A percentile compares a stretch with the other conserved stretches of the same genome.
phyloP scores from a whole-genome alignment of 2,113 vertebrate genomes.

The Merops nubicus region DNA sequence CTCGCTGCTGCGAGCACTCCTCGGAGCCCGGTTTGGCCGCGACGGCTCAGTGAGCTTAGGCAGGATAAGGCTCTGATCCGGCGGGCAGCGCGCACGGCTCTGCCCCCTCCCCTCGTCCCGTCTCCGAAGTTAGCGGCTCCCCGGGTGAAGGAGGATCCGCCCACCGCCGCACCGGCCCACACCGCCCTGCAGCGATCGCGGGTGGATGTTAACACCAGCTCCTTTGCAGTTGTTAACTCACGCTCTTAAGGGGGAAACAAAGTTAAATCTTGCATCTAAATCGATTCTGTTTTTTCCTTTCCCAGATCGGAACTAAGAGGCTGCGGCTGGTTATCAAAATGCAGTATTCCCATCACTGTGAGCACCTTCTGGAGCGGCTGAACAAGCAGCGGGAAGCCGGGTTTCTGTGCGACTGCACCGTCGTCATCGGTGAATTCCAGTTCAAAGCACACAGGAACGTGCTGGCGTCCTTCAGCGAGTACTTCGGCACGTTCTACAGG shows the following conservation, averaged over 20 bases:
- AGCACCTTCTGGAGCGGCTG: slow-evolving; percentile 85
- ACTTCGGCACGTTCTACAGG: slow-evolving; percentile 85
- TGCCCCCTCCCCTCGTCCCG: neutral
- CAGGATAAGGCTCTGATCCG: neutral
- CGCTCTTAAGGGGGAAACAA: rapidly evolving
- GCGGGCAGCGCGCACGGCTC: rapidly evolving
- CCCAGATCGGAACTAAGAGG: slow-evolving; percentile 22
- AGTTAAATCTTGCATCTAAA: neutral
- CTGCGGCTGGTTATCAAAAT: slow-evolving; percentile 57
- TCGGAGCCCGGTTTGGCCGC: neutral
- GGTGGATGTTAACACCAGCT: rapidly evolving
- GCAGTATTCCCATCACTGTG: slow-evolving; percentile 83
- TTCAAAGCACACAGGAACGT: slow-evolving; percentile 91
- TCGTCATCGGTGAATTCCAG: slow-evolving; percentile 82
- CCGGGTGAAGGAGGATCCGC: neutral
- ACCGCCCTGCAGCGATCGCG: rapidly evolving
- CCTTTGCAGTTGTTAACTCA: neutral
- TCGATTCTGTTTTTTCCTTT: neutral
- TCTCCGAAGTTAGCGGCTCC: neutral
- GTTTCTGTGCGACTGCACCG: slow-evolving; percentile 87
- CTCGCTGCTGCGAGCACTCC: rapidly evolving
- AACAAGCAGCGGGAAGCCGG: slow-evolving; percentile 84
- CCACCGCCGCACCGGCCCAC: rapidly evolving
- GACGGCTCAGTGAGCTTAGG: neutral
- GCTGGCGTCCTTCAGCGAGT: slow-evolving; percentile 93